phyloP scores from a whole-genome alignment of 2,797 vertebrate genomes.

The Cyclura pinguis region DNA sequence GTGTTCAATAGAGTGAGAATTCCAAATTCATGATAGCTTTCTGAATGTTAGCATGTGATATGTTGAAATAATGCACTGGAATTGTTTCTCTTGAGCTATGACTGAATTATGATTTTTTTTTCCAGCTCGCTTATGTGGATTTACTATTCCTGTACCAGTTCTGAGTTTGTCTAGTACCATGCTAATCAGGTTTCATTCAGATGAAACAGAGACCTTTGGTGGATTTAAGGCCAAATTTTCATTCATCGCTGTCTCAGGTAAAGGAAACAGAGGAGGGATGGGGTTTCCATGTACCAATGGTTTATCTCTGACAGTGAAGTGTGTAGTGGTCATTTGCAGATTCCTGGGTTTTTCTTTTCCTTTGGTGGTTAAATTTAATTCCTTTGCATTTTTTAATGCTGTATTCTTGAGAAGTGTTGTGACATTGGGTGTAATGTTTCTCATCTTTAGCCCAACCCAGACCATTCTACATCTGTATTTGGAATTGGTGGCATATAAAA shows the following conservation, averaged over 20 bases:
- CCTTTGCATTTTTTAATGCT: neutral
- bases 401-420: neutral
- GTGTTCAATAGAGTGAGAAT: neutral
- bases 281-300: neutral
- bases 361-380: no score
- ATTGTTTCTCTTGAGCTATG: neutral
- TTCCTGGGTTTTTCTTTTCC: neutral
- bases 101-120: slow-evolving; percentile 10
- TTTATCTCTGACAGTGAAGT: neutral
- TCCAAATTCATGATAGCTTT: neutral
- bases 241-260: slow-evolving; percentile 84
- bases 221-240: slow-evolving; percentile 83
- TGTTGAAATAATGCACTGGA: neutral
- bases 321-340: no score
- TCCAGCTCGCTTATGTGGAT: slow-evolving; percentile 83
- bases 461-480: neutral
- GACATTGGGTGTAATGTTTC: neutral
- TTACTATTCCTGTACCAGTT: slow-evolving; percentile 76
- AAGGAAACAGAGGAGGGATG: slow-evolving; percentile 7
- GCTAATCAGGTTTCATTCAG: slow-evolving; percentile 83
- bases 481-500: neutral
- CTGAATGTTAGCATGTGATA: neutral
- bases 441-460: neutral
- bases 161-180: slow-evolving; percentile 81
- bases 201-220: slow-evolving; percentile 77